Evolutionary conservation across 2,888 invertebrate genomes (phyloP).

Genomic region (Empis stercorea): DNA sequence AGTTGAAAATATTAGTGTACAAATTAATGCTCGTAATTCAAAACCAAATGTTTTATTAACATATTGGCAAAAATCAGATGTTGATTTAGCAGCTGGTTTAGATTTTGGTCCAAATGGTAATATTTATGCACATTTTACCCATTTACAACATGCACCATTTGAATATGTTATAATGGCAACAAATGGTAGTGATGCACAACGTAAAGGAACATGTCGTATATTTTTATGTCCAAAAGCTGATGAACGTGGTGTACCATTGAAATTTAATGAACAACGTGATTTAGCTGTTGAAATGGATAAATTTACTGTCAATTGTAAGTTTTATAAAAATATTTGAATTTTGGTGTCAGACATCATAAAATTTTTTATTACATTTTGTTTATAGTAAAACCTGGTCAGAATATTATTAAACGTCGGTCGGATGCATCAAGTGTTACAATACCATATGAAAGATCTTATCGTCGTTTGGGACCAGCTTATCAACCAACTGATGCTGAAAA

Average conservation of each 20-base stretch:
- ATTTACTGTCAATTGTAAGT: constrained; percentile 47
- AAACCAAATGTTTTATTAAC: constrained; percentile 48
- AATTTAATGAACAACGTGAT: constrained; percentile 44
- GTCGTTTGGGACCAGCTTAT: constrained; percentile 45
- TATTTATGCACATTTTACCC: constrained; percentile 58
- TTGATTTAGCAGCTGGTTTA: constrained; percentile 66
- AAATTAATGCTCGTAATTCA: constrained; percentile 17
- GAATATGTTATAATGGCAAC: constrained; percentile 49
- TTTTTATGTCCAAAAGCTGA: constrained; percentile 53
- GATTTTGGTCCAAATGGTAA: constrained; percentile 64
- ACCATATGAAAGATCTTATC: constrained; percentile 70
- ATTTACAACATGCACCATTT: constrained; percentile 63
- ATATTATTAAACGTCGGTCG: constrained; percentile 52
- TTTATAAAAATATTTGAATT: background rate
- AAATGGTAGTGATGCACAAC: constrained; percentile 37
- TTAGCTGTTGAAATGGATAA: constrained; percentile 58
- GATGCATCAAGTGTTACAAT: constrained; percentile 66
- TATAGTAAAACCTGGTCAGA: constrained; percentile 54
- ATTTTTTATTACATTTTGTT: background rate
- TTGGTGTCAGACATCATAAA: background rate
- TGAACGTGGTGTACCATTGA: constrained; percentile 46
- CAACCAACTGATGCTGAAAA: constrained; percentile 36
- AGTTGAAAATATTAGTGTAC: constrained; percentile 17
- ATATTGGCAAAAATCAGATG: constrained; percentile 68
- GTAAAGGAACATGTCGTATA: constrained; percentile 50